Evolutionary conservation across 2,797 vertebrate genomes (phyloP).

Genomic region (Caiman crocodilus): DNA sequence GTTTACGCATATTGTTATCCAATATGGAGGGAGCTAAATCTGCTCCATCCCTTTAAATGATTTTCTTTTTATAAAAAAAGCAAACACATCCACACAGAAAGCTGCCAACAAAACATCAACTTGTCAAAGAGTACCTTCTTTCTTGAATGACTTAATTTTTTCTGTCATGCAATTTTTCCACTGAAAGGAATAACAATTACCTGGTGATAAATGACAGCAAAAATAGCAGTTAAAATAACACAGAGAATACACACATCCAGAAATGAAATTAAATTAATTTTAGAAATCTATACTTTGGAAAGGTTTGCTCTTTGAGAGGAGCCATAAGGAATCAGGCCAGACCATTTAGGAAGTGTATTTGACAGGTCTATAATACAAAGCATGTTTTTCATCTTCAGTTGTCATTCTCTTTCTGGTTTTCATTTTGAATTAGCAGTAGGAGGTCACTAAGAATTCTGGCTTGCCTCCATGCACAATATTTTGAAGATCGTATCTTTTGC

Average conservation of each 20-base stretch:
- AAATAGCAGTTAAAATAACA: not conserved
- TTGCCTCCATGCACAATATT: conserved; percentile 5
- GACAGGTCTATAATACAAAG: not conserved
- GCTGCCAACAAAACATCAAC: not conserved
- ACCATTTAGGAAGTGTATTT: not conserved
- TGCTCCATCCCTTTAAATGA: not conserved
- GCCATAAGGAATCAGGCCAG: not conserved
- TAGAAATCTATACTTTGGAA: not conserved
- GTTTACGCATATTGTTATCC: not conserved
- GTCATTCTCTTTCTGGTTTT: conserved; percentile 8
- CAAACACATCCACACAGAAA: rapidly evolving
- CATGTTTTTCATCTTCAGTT: not conserved
- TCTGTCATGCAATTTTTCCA: not conserved
- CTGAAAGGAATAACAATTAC: not conserved
- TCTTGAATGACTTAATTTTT: not conserved
- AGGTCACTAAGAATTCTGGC: not conserved
- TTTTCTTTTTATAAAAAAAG: not conserved
- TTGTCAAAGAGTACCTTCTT: not conserved
- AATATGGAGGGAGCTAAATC: not conserved
- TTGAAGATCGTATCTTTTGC: conserved; percentile 21
- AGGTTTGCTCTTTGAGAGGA: not conserved
- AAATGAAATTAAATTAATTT: conserved; percentile 11
- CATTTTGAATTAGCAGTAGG: conserved; percentile 4
- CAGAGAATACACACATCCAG: not conserved
- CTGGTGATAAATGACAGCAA: not conserved